phyloP scores from a whole-genome alignment of 1,140 invertebrate genomes.

The Drosophila parvula region DNA sequence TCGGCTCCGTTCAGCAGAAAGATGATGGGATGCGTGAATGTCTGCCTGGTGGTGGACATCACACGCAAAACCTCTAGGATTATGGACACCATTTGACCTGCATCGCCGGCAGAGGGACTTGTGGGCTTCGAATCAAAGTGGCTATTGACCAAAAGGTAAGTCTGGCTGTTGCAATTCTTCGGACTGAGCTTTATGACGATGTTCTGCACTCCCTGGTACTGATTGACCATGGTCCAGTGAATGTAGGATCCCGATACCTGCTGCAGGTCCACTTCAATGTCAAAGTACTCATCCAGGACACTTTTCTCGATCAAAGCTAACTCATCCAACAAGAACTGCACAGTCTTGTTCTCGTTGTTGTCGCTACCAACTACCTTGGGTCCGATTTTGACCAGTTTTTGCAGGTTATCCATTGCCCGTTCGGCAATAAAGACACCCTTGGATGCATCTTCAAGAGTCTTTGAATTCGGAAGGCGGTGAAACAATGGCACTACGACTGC shows the following conservation, averaged over 20 bases:
- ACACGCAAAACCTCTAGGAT: slow-evolving; percentile 92
- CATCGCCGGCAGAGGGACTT: slow-evolving; percentile 90
- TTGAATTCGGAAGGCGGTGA: slow-evolving; percentile 48
- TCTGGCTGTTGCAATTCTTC: slow-evolving; percentile 60
- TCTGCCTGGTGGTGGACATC: slow-evolving; percentile 46
- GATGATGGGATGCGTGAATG: slow-evolving; percentile 85
- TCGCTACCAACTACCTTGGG: slow-evolving; percentile 87
- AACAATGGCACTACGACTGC: slow-evolving; percentile 62
- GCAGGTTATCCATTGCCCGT: slow-evolving; percentile 84
- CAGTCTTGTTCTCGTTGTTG: slow-evolving; percentile 87
- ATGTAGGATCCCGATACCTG: slow-evolving; percentile 90
- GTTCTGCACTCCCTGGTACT: slow-evolving; percentile 89
- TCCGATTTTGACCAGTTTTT: slow-evolving; percentile 88
- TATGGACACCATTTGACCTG: slow-evolving; percentile 95
- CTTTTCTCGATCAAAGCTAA: slow-evolving; percentile 37
- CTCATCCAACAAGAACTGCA: slow-evolving; percentile 85
- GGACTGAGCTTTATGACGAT: slow-evolving; percentile 90
- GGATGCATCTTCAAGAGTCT: slow-evolving; percentile 39
- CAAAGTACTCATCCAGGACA: slow-evolving; percentile 47
- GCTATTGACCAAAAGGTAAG: slow-evolving; percentile 93
- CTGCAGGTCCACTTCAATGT: slow-evolving; percentile 64
- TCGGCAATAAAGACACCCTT: slow-evolving; percentile 60
- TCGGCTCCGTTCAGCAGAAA: slow-evolving; percentile 96
- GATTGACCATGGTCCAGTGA: slow-evolving; percentile 88
- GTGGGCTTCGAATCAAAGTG: slow-evolving; percentile 96